Evolutionary conservation across 2,797 vertebrate genomes (phyloP).

Genomic region (Diplodus puntazzo): DNA sequence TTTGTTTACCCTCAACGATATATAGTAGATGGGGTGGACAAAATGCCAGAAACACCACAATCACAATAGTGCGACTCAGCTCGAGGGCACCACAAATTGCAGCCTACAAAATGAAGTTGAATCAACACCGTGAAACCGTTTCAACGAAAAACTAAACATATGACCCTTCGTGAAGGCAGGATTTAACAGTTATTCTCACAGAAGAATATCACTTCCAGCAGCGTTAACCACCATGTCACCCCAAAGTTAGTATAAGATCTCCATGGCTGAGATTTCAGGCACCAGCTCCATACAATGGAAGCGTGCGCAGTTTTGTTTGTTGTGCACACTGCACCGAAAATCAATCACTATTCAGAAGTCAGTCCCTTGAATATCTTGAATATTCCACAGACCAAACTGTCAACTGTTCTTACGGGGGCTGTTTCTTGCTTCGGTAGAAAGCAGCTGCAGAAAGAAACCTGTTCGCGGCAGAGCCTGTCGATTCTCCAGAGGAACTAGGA

Average conservation of each 20-base stretch:
- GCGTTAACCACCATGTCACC: no score
- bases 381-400: slow-evolving; percentile 16
- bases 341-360: slow-evolving; percentile 12
- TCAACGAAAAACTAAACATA: neutral
- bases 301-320: neutral
- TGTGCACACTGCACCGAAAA: neutral
- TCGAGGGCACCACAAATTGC: neutral
- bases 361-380: slow-evolving; percentile 8
- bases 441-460: slow-evolving; percentile 1
- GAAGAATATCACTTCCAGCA: no score
- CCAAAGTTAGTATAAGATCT: neutral
- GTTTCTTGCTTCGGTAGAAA: slow-evolving; percentile 7
- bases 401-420: neutral
- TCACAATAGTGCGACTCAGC: neutral
- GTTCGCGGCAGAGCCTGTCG: neutral
- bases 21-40: neutral
- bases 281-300: neutral
- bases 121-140: neutral
- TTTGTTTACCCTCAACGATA: neutral
- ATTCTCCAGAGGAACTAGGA: slow-evolving; percentile 10
- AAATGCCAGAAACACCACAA: neutral
- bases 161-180: neutral
- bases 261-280: neutral
- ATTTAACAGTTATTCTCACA: no score
- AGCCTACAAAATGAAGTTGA: neutral